Evolutionary conservation across 2,113 vertebrate genomes (phyloP), one percentile per base, ranked within the genome.

Genomic region (Chaetorhynchus papuensis): DNA sequence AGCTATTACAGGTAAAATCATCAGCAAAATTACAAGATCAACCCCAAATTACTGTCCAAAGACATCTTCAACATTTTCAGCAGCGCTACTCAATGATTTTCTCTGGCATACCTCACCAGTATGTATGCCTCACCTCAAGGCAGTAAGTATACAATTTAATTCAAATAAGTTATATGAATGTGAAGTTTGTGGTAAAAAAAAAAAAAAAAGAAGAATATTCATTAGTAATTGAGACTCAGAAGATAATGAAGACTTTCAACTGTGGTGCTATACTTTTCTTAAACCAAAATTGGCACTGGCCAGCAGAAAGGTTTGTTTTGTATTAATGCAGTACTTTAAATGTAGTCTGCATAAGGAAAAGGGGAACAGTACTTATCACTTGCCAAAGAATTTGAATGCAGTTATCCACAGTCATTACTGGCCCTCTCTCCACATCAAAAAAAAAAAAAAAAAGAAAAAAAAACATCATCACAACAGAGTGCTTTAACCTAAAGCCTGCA

Each of bases 151-250:
- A 59, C 35, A 70, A 41, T 88, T 92, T 86, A 72, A 80, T 74
- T 93, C 68, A 70, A 88, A 26, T 5, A 86, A 96, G 33, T 71
- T 44, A 81, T 65, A 85, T 83, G 68, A 77, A 95, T 74, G 60
- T 83, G 71, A 96, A 93, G 44, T 45, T 52, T 86, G 85, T 74
- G 83, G 92, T 90, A 88, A 93, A 63, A n/a, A n/a, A n/a, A 87
- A 85, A 87, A 87, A 74, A 26, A 5, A 49, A 8, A 11, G 63
- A 77, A 79, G 54, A 91, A 92, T 83, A 90, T 90, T 93, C 70
- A 93, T 86, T 91, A 90, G 84, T 66, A 83, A 80, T 50, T 81
- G 63, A 88, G 59, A 10, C 33, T 88, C 42, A 70, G 78, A 94
- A 80, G 71, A 91, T 77, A 90, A 91, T 85, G 50, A 95, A 83